phyloP scores from a whole-genome alignment of 2,113 vertebrate genomes.

The Syngnathus typhle region DNA sequence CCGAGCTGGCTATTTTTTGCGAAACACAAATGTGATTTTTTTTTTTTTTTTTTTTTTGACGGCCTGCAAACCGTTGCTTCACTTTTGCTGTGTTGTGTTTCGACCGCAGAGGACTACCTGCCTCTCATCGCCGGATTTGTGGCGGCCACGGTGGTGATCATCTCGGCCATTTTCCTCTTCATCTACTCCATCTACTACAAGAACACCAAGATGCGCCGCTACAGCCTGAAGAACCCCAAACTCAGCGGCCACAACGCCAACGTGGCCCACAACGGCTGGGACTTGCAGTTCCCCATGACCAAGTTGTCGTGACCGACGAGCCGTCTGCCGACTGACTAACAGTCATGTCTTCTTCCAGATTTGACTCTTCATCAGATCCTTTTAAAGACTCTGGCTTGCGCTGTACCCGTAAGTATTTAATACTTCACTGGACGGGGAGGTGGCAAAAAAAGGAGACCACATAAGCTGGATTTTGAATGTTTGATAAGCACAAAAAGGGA shows the following conservation, averaged over 20 bases:
- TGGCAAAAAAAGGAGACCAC: not conserved
- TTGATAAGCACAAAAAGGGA: slow-evolving; percentile 19
- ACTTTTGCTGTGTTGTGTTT: slow-evolving; percentile 5
- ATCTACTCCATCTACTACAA: slow-evolving; percentile 76
- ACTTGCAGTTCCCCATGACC: slow-evolving; percentile 63
- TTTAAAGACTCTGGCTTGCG: slow-evolving; percentile 13
- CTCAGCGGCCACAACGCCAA: slow-evolving; percentile 50
- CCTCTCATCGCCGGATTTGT: slow-evolving; percentile 70
- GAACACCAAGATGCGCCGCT: slow-evolving; percentile 70
- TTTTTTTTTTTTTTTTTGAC: no score
- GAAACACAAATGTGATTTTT: no score
- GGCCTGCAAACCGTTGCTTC: not conserved
- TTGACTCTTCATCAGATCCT: slow-evolving; percentile 7
- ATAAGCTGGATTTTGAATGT: not conserved
- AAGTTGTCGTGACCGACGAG: slow-evolving; percentile 50
- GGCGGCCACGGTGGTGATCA: slow-evolving; percentile 59
- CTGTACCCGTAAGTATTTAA: slow-evolving; percentile 17
- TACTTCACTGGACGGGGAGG: slow-evolving; percentile 40
- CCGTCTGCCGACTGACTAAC: slow-evolving; percentile 7
- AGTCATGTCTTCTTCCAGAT: not conserved
- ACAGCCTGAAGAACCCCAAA: slow-evolving; percentile 64
- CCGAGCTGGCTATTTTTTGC: not conserved
- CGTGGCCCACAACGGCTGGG: slow-evolving; percentile 65
- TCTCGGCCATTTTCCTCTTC: slow-evolving; percentile 60
- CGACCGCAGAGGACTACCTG: slow-evolving; percentile 69